Conservation (phyloP, 2,797 vertebrate genomes). For the Tokudaia muenninki region DNA sequence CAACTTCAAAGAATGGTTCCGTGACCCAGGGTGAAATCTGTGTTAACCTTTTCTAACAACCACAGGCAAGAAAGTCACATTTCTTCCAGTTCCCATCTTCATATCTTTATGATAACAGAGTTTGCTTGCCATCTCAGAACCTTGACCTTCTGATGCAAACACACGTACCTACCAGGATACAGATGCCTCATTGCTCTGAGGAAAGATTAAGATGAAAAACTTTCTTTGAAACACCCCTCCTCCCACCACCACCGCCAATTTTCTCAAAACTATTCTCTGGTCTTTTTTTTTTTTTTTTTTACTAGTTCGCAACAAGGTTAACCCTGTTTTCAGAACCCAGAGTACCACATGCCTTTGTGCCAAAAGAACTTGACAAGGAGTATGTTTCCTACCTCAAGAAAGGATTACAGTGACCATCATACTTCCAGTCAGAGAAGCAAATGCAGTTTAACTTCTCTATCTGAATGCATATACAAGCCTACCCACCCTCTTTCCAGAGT, state of each 20-base stretch:
- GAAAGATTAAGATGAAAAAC: not conserved
- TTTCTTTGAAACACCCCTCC: not conserved
- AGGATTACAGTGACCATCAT: not conserved
- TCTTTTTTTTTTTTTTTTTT: slow-evolving; percentile 4
- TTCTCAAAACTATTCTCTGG: slow-evolving; percentile 28
- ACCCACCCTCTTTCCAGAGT: not conserved
- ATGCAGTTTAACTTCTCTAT: not conserved
- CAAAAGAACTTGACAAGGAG: not conserved
- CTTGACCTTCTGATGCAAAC: not conserved
- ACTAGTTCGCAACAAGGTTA: not conserved
- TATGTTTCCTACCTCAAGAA: not conserved
- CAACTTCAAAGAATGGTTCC: not conserved
- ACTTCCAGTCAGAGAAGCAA: not conserved
- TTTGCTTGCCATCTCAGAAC: slow-evolving; percentile 32
- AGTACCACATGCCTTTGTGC: not conserved
- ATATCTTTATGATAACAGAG: slow-evolving; percentile 20
- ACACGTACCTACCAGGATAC: not conserved
- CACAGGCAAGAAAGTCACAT: not conserved
- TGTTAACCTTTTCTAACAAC: slow-evolving; percentile 55
- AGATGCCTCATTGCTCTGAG: slow-evolving; percentile 31
- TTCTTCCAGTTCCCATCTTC: not conserved
- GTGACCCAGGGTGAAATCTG: not conserved
- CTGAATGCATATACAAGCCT: not conserved
- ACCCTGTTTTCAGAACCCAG: not conserved
- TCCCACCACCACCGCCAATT: not conserved